Conservation (phyloP, 1,140 invertebrate genomes). For the Hydropsyche tenuis region DNA sequence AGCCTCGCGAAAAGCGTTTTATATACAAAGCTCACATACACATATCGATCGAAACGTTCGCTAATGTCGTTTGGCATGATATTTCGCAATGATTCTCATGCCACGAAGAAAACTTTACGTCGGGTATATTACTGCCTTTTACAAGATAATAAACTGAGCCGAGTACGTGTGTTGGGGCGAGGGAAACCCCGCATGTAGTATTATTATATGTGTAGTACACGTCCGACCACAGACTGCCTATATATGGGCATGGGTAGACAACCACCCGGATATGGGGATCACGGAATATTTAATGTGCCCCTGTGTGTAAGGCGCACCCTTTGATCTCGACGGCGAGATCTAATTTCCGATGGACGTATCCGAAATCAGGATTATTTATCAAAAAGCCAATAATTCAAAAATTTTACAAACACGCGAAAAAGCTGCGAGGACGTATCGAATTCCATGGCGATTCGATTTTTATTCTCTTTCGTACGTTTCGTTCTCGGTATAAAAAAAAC, state of each 20-base stretch:
- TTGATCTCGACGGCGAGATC: slow-evolving; percentile 15
- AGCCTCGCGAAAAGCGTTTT: background rate
- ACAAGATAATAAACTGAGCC: slow-evolving; percentile 30
- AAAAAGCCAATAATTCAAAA: slow-evolving; percentile 23
- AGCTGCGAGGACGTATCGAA: too few relatives aligned
- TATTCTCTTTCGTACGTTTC: too few relatives aligned
- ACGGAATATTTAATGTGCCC: slow-evolving; percentile 28
- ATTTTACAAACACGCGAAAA: background rate
- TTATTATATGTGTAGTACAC: background rate
- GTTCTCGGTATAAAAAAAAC: too few relatives aligned
- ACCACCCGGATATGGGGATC: slow-evolving; percentile 25
- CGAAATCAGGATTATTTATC: slow-evolving; percentile 24
- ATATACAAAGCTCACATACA: too few relatives aligned
- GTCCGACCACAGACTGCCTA: slow-evolving; percentile 5
- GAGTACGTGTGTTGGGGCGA: slow-evolving; percentile 1
- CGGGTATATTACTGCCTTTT: slow-evolving; percentile 20
- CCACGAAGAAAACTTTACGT: background rate
- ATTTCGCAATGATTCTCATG: too few relatives aligned
- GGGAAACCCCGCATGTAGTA: too few relatives aligned
- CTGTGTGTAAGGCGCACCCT: slow-evolving; percentile 17
- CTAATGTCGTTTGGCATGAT: too few relatives aligned
- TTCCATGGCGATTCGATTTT: too few relatives aligned
- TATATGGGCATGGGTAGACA: slow-evolving; percentile 24
- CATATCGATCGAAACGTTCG: too few relatives aligned
- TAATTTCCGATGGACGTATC: slow-evolving; percentile 28